Conservation (phyloP, 2,797 vertebrate genomes). For the Hemibagrus guttatus region DNA sequence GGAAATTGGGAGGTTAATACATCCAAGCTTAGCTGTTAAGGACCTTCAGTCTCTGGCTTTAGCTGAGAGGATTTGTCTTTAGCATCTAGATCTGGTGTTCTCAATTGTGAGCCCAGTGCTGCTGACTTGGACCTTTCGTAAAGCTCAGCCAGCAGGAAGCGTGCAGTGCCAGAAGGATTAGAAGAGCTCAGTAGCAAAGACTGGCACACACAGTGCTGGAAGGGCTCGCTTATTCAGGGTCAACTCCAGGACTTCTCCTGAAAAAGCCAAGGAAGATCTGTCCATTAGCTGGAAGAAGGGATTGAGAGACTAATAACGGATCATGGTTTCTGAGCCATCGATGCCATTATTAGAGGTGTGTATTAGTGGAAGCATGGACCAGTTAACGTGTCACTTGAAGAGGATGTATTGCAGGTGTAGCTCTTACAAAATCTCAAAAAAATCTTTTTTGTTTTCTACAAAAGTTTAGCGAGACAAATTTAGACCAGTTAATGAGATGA, state of each 20-base stretch:
- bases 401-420: no score
- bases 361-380: background rate
- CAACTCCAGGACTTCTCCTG: conserved; percentile 30
- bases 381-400: background rate
- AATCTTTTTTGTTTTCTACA: background rate
- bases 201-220: conserved; percentile 43
- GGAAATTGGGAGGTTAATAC: conserved; percentile 27
- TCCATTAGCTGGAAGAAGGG: background rate
- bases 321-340: background rate
- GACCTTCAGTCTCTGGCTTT: conserved; percentile 21
- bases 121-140: conserved; percentile 43
- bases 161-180: conserved; percentile 46
- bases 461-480: background rate
- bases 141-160: conserved; percentile 45
- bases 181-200: conserved; percentile 42
- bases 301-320: conserved; percentile 13
- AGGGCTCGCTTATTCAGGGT: conserved; percentile 21
- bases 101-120: conserved; percentile 32
- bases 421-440: background rate
- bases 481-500: conserved; percentile 3
- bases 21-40: conserved; percentile 26
- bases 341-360: background rate
- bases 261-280: conserved; percentile 17
- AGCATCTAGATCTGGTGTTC: conserved; percentile 46
- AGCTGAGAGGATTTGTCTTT: conserved; percentile 41